Evolutionary conservation across 2,888 invertebrate species (phyloP), one percentile per base, ranked within the genome.

Genomic region (Pollenia amentaria): DNA sequence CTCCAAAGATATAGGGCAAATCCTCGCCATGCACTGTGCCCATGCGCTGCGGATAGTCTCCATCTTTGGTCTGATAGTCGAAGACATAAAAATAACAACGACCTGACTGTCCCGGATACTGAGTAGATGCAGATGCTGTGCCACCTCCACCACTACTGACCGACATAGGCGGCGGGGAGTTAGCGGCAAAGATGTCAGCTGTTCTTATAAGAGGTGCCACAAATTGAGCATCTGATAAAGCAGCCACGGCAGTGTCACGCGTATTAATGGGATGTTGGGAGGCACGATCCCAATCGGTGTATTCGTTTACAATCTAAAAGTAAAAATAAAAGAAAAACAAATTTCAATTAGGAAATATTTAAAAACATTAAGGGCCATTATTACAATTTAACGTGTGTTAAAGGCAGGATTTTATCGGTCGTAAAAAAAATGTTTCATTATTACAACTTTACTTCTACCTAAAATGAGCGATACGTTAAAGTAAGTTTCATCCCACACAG

Each of bases 241-340:
- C 97, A 11, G 98, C 97, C 84, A 99, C 96, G 4, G 98, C 97
- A 12, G 97, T 97, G 92, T 98, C 98, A 87, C 97, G 95, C 9
- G 97, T 97, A 91, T 97, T 97, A 89, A 97, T 96, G 65, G 98
- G 97, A 93, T 97, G 97, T 93, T 97, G 95, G 91, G 97, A 97
- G 90, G 97, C 97, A 93, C 97, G 95, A 93, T 98, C 98, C 99
- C 99, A 99, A 93, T 99, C 98, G 83, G 99, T 99, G 94, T 99
- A 99, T 92, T 99, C 99, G 93, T 99, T 99, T 89, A 98, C 97
- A 81, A 93, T 93, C 93, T 93, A 87, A 12, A 90, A 89, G 92
- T 90, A 48, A 44, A 44, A 46, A n/a, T 62, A 18, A 4, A 38
- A 53, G 12, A 3, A 51, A 8, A 12, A 14, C 40, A 12, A n/a